These are phyloP conservation scores for Muraenolepis orangiensis DNA, from an alignment of 2,797 vertebrate genomes.

Conservation along the genomic window DNA sequence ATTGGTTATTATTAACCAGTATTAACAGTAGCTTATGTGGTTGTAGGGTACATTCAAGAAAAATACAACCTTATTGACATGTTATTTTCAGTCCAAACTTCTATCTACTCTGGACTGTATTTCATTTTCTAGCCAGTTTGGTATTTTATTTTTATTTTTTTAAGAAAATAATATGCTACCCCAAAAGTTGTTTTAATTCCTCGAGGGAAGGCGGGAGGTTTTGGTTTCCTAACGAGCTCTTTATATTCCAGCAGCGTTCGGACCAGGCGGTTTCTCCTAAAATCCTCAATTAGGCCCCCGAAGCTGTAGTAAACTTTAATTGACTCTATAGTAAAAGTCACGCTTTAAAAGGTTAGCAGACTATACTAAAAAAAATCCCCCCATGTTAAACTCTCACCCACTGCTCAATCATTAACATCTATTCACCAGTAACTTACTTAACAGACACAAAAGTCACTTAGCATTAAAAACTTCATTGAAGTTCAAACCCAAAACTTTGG, in stretches of 20 bases:
- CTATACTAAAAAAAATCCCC: neutral
- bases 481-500: neutral
- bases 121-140: neutral
- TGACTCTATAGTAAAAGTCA: neutral
- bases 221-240: neutral
- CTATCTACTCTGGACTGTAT: neutral
- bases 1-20: no score
- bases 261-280: neutral
- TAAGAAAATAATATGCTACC: neutral
- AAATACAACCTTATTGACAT: no score
- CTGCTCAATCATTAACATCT: neutral
- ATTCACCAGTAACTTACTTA: neutral
- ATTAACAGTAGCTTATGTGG: no score
- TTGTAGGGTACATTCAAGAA: no score
- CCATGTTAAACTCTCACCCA: neutral
- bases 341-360: neutral
- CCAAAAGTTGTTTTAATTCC: neutral
- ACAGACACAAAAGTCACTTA: no score
- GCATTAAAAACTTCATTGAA: no score
- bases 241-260: neutral
- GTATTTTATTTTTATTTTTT: neutral
- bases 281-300: neutral
- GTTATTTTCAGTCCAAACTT: no score
- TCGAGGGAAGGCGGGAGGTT: neutral
- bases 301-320: neutral